Evolutionary conservation across 2,113 vertebrate genomes (phyloP), one percentile per base, ranked within the genome.

Genomic region (Toxotes chatareus): DNA sequence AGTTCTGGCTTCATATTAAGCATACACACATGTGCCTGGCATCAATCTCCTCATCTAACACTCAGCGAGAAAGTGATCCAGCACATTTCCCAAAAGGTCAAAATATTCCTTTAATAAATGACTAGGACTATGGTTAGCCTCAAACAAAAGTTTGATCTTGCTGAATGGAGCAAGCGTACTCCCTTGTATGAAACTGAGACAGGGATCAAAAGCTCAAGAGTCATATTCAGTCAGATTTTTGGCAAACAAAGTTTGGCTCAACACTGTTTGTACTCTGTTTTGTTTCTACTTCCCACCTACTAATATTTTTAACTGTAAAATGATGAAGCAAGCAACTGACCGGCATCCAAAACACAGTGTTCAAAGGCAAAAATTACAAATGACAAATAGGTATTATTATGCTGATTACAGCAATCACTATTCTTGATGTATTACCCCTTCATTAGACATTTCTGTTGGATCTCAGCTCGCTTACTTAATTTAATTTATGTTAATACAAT

Each of bases 371-470:
- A 62, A 36, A 21, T 7, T 42, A 65, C 16, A 68, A 76, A 79
- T 72, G 63, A 63, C 1, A 1, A 82, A 62, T 61, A 36, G 70
- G 57, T 40, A 60, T 36, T 75, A 71, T 76, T 67, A 27, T 14
- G 60, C 16, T 71, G 17, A 78, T 87, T 74, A 79, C 56, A 79
- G n/a, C 61, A 21, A 80, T 85, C 61, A 56, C 14, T n/a, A 47
- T 27, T 34, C 74, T 16, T 76, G 51, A 71, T 60, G 56, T 53
- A 78, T 71, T 67, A 42, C 60, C 12, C 78, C 16, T 31, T 61
- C 11, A 65, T 55, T 34, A 67, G 6, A 59, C 0, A 71, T 42
- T 17, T 79, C 16, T 64, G 61, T 64, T 72, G 61, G 70, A 68
- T 12, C 27, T 79, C 46, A 59, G 40, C 27, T 38, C 16, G 9